These are phyloP conservation scores for Pelusios castaneus DNA, from an alignment of 2,113 vertebrate genomes.

Conservation along the genomic window DNA sequence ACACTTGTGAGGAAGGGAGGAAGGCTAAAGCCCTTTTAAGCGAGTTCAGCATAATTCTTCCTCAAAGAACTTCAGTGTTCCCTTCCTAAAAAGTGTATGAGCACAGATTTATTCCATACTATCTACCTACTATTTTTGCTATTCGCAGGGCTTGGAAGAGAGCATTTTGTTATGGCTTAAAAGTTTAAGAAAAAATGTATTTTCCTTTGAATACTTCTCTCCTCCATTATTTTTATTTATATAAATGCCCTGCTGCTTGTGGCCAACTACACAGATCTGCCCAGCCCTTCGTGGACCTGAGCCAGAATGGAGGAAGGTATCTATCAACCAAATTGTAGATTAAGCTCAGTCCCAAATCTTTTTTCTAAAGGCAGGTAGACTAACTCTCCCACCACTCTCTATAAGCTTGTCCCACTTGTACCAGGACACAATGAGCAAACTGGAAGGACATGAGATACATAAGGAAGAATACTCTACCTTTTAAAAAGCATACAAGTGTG, in stretches of 20 bases:
- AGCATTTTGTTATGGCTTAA: neutral
- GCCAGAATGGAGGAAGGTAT: neutral
- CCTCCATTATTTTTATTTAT: neutral
- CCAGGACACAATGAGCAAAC: neutral
- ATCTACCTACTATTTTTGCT: neutral
- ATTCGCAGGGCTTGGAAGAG: neutral
- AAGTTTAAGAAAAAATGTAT: neutral
- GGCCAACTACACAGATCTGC: neutral
- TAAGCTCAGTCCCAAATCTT: neutral
- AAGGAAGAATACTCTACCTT: neutral
- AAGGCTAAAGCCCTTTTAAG: neutral
- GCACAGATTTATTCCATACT: neutral
- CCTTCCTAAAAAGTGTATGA: neutral
- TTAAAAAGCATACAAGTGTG: neutral
- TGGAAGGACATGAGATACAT: neutral
- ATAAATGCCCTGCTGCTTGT: neutral
- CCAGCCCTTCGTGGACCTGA: neutral
- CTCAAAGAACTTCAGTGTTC: neutral
- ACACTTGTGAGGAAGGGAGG: neutral
- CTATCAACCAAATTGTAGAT: neutral
- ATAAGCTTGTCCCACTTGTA: neutral
- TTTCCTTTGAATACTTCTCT: neutral
- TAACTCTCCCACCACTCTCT: neutral
- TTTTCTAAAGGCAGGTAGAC: neutral
- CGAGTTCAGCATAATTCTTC: neutral